Base-by-base conservation (phyloP, 2,113 vertebrate species). In the Muscicapa adusta region DNA sequence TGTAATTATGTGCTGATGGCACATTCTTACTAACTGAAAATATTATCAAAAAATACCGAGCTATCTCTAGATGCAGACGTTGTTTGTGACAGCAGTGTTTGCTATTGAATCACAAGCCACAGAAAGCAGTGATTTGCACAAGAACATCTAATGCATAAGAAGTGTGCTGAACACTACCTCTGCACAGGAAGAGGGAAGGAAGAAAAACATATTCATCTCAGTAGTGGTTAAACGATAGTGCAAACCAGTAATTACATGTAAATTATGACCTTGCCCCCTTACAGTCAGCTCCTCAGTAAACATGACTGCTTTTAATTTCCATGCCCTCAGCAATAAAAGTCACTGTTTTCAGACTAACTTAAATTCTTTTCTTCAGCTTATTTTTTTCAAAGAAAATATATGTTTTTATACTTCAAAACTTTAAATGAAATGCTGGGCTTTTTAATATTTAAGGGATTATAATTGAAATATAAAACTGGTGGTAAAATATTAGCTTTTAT, bases 61-160 rank as follows among this genome's bases (percentile, higher is more conserved):
- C 80, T 91, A 53, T 92, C 92, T 92, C 57, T 71, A 92, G 91
- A 88, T 81, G 67, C 57, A 91, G 88, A 53, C 86, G 51, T 76
- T 87, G 86, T n/a, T 95, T 93, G 72, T 95, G 86, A 86, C 89
- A 91, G 91, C 61, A 36, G 0, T 75, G 65, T 91, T 93, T 93
- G 71, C 84, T 72, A n/a, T 19, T 77, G 95, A 93, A 94, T 92
- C 66, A 53, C 54, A 95, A 91, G 61, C 76, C 86, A 60, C 83
- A 72, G 83, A 97, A 94, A 94, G 57, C 83, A 93, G 94, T 93
- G 91, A 96, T 97, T 97, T 96, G 92, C 86, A 92, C 91, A 71
- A 88, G 92, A 94, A 78, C 29, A 1, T 88, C 89, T 92, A 78
- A 93, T 47, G 85, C 74, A 83, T 82, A n/a, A 84, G 68, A 87